Evolutionary conservation across 2,113 vertebrate species (phyloP), one percentile per base, ranked within the genome.

Genomic region (Phyllostomus discolor): DNA sequence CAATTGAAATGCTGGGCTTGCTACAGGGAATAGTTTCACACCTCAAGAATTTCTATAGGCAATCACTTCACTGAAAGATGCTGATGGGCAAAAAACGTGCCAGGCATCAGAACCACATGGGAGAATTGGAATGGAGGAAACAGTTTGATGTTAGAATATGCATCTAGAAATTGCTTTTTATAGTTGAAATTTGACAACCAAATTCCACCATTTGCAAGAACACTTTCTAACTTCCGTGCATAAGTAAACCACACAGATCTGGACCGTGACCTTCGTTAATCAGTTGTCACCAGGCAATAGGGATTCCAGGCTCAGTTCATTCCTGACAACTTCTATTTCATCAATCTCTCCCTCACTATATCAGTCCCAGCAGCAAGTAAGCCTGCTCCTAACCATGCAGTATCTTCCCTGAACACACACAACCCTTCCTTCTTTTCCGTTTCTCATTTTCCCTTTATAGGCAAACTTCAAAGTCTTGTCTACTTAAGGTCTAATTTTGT

Each of bases 171-270:
- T 50, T 31, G 50, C 78, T 88, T 83, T 66, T 72, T 67, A 79
- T 46, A n/a, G 41, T 86, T 64, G 62, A 82, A 85, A 96, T 75
- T 19, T 86, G 81, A 88, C 33, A 73, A 81, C 33, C 16, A 62
- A 73, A 83, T 70, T 69, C 24, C 11, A 62, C 7, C 66, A 62
- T 24, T 38, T 90, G 43, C 43, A 82, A 95, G 82, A 82, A 83
- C 5, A 26, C 54, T 33, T 43, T 35, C 73, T 64, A 59, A n/a
- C 10, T 8, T 64, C n/a, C 2, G 4, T 3, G n/a, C 24, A 8
- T 57, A 26, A 69, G 76, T 33, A 76, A 52, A 28, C 35, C 26
- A 46, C 64, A 31, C 0, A 33, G 31, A 64, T 52, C 31, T 35
- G 52, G 14, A 24, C 50, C n/a, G 17, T 70, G n/a, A 20, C 54